These are phyloP conservation scores for Sinelater perroti DNA, from an alignment of 2,888 invertebrate genomes.

Conservation along the genomic window DNA sequence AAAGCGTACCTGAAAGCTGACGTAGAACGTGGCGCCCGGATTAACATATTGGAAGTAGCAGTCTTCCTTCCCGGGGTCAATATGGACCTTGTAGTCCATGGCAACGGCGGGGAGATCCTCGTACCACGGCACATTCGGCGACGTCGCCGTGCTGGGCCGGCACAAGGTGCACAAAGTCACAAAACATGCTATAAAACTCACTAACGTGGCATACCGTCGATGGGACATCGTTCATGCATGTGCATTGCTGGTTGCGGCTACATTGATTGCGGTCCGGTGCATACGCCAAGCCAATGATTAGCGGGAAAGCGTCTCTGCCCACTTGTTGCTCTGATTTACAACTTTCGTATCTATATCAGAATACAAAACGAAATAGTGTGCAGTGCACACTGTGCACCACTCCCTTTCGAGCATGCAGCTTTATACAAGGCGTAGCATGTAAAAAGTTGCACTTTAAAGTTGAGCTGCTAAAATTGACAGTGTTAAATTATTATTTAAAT, in stretches of 20 bases:
- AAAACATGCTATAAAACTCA: slow-evolving; percentile 13
- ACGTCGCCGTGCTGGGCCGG: slow-evolving; percentile 22
- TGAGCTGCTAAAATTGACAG: too few species aligned
- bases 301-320: not conserved
- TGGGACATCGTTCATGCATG: slow-evolving; percentile 23
- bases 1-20: slow-evolving; percentile 84
- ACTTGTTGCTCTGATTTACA: slow-evolving; percentile 9
- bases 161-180: too few species aligned
- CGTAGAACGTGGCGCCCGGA: slow-evolving; percentile 90
- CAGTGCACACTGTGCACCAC: too few species aligned
- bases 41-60: slow-evolving; percentile 96
- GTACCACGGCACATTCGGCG: slow-evolving; percentile 77
- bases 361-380: too few species aligned
- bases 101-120: slow-evolving; percentile 90
- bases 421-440: too few species aligned
- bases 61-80: slow-evolving; percentile 94
- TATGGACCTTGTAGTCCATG: slow-evolving; percentile 95
- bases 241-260: slow-evolving; percentile 34
- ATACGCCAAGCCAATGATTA: not conserved
- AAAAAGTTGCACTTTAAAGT: too few species aligned
- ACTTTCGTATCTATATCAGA: too few species aligned
- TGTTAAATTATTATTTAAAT: too few species aligned
- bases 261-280: too few species aligned
- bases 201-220: slow-evolving; percentile 32
- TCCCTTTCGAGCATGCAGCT: too few species aligned